These are phyloP conservation scores for Yponomeuta plumbellus DNA, from an alignment of 2,888 invertebrate genomes.

Conservation along the genomic window DNA sequence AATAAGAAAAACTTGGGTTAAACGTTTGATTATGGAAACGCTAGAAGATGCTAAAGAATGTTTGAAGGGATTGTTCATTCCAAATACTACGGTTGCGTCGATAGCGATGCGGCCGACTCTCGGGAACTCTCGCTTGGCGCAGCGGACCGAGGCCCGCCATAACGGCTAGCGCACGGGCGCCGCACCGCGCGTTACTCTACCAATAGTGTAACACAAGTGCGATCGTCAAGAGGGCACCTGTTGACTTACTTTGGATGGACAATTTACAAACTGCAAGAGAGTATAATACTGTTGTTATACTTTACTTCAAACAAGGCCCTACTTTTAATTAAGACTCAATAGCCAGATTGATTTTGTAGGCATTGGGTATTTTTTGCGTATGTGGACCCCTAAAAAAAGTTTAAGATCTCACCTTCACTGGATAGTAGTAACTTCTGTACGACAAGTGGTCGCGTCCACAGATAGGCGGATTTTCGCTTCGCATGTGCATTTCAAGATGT, in stretches of 20 bases:
- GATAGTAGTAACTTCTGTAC: conserved; percentile 97
- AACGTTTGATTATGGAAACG: not conserved
- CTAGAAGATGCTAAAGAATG: not conserved
- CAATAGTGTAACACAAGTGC: conserved; percentile 66
- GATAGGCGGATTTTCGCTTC: conserved; percentile 96
- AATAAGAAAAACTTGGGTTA: conserved; percentile 39
- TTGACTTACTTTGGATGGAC: conserved; percentile 62
- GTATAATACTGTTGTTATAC: not conserved
- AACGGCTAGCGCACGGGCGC: conserved; percentile 43
- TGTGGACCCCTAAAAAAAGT: not conserved
- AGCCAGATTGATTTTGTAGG: no score
- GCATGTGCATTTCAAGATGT: conserved; percentile 99
- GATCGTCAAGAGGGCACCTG: conserved; percentile 37
- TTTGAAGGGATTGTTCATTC: conserved; percentile 43
- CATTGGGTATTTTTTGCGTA: no score
- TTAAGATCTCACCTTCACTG: conserved; percentile 85
- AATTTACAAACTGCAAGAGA: not conserved
- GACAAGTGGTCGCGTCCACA: conserved; percentile 98
- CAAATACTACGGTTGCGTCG: conserved; percentile 57
- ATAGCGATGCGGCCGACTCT: conserved; percentile 56
- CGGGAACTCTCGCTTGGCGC: conserved; percentile 47
- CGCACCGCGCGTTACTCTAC: conserved; percentile 48
- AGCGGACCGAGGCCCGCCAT: conserved; percentile 39
- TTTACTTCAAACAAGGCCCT: no score
- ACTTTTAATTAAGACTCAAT: no score